phyloP scores from a whole-genome alignment of 2,797 vertebrate genomes.

The Pelodytes ibericus region DNA sequence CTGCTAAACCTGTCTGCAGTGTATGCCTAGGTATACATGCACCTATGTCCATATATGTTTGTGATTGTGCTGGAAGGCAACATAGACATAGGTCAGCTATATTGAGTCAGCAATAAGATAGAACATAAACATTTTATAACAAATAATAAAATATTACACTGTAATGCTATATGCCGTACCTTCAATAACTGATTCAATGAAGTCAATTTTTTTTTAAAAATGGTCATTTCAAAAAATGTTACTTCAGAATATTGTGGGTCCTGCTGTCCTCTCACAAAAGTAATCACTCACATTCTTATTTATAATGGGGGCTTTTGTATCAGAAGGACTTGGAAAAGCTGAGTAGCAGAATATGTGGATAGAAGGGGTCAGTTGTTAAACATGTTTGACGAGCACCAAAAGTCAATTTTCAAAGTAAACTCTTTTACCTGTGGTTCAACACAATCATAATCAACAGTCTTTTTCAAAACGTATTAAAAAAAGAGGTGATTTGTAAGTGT shows the following conservation, averaged over 20 bases:
- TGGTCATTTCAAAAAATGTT: not conserved
- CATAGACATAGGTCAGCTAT: too few relatives aligned
- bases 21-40: too few relatives aligned
- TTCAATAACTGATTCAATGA: not conserved
- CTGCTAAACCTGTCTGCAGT: too few relatives aligned
- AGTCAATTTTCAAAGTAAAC: not conserved
- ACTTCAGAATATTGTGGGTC: not conserved
- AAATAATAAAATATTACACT: too few relatives aligned
- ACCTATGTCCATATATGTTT: too few relatives aligned
- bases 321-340: not conserved
- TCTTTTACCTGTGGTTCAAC: conserved; percentile 4
- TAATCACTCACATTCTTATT: conserved; percentile 18
- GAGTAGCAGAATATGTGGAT: conserved; percentile 14
- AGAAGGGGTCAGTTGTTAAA: not conserved
- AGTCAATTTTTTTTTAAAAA: too few relatives aligned
- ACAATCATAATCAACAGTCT: conserved; percentile 2
- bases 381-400: not conserved
- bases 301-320: conserved; percentile 8
- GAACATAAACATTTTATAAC: too few relatives aligned
- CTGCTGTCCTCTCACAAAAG: conserved; percentile 29
- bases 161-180: not conserved
- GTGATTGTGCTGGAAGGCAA: too few relatives aligned
- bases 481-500: not conserved
- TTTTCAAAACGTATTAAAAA: not conserved
- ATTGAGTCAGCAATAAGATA: too few relatives aligned